phyloP scores from a whole-genome alignment of 2,888 invertebrate species.

The Drosophila nr. perissopoda region DNA sequence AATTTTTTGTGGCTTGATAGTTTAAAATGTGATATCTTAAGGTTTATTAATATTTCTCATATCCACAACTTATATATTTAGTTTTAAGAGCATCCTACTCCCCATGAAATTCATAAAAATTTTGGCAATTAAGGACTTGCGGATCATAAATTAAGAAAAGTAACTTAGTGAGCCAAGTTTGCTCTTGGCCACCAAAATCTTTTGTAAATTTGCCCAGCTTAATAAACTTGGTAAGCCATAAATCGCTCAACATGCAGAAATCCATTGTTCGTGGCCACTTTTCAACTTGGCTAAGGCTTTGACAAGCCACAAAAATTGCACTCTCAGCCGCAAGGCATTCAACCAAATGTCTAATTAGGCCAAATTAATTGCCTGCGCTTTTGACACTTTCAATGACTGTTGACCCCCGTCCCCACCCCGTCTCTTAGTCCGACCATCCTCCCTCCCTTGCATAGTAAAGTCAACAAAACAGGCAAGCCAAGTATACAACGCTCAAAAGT shows the following conservation, averaged over 20 bases:
- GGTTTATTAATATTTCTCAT: not conserved
- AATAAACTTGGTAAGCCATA: conserved; percentile 67
- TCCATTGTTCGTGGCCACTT: conserved; percentile 58
- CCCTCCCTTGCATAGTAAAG: conserved; percentile 27
- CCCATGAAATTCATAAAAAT: not conserved
- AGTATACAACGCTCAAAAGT: conserved; percentile 76
- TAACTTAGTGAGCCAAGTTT: conserved; percentile 12
- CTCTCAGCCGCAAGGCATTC: conserved; percentile 57
- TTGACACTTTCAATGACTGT: conserved; percentile 74
- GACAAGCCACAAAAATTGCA: conserved; percentile 74
- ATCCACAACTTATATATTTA: not conserved
- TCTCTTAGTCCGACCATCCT: not conserved
- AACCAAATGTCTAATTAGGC: conserved; percentile 76
- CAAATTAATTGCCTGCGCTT: conserved; percentile 80
- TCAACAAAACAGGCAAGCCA: conserved; percentile 69
- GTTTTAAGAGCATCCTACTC: not conserved
- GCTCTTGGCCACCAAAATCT: conserved; percentile 13
- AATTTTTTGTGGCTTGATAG: not conserved
- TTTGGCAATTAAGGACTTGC: not conserved
- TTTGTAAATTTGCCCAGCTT: conserved; percentile 41
- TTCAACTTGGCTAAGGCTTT: conserved; percentile 48
- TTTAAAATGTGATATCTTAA: not conserved
- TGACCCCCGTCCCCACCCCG: conserved; percentile 6
- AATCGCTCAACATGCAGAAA: conserved; percentile 71
- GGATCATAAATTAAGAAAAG: conserved; percentile 35